A percentile compares a stretch with the other conserved stretches of the same genome.
Evolutionary conservation across 1,140 invertebrate species (phyloP).

Genomic region (Platyura marginata): DNA sequence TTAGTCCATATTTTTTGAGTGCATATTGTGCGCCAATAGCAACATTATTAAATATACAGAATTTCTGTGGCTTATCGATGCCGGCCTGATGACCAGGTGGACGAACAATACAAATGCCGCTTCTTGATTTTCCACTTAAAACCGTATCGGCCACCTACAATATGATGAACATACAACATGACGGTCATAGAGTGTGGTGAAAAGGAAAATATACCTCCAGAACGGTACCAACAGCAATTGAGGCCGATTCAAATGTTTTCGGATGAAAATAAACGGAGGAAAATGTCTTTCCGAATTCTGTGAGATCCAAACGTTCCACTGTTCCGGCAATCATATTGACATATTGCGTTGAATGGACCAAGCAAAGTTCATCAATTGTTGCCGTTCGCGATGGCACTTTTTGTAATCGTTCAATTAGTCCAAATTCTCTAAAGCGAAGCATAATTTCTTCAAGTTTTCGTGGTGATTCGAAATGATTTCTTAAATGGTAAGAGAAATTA

Average conservation of each 20-base stretch:
- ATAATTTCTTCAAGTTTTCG: constrained; percentile 49
- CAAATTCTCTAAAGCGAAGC: constrained; percentile 43
- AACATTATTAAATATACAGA: constrained; percentile 81
- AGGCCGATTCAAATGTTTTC: constrained; percentile 47
- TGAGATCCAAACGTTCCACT: constrained; percentile 12
- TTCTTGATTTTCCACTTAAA: constrained; percentile 35
- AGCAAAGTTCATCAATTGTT: constrained; percentile 43
- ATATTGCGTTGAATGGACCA: constrained; percentile 48
- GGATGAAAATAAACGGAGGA: constrained; percentile 65
- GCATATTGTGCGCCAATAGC: constrained; percentile 65
- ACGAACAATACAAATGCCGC: constrained; percentile 62
- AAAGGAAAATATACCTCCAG: no score
- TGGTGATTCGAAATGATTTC: constrained; percentile 59
- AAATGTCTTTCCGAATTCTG: constrained; percentile 26
- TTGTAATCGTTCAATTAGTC: constrained; percentile 40
- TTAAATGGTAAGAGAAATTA: not conserved
- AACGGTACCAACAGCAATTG: constrained; percentile 50
- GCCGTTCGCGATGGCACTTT: constrained; percentile 29
- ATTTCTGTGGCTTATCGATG: constrained; percentile 49
- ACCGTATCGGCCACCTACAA: constrained; percentile 69
- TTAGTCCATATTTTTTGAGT: constrained; percentile 32
- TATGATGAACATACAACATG: no score
- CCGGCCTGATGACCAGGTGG: constrained; percentile 81
- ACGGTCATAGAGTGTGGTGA: no score
- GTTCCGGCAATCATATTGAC: constrained; percentile 24